Percentiles rank a stretch among this genome's conserved stretches.
phyloP scores from a whole-genome alignment of 2,113 vertebrate species.

The Marmota monax region DNA sequence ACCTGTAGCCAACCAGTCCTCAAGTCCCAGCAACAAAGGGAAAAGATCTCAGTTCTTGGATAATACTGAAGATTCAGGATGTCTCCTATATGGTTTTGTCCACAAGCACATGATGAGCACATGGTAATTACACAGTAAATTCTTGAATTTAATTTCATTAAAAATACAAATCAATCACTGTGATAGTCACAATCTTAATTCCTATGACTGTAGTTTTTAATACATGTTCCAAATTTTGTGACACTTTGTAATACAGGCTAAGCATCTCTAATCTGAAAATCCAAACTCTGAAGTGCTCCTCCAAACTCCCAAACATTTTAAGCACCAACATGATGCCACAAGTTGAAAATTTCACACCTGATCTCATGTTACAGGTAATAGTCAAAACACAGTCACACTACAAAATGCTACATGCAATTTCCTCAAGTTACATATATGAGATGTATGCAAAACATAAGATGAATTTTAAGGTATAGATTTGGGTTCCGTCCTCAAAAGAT shows the following conservation, averaged over 20 bases:
- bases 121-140: neutral
- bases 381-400: neutral
- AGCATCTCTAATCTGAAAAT: neutral
- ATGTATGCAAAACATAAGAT: neutral
- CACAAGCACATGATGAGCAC: no score
- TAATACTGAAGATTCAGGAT: neutral
- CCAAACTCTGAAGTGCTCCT: neutral
- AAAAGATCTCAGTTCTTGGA: neutral
- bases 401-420: neutral
- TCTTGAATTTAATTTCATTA: neutral
- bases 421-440: neutral
- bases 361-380: neutral
- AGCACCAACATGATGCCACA: neutral
- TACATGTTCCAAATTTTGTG: neutral
- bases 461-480: neutral
- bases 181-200: neutral
- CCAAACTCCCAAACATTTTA: neutral
- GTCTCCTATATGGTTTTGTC: neutral
- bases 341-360: neutral
- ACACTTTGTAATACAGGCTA: neutral
- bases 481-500: neutral
- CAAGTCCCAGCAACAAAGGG: neutral
- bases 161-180: neutral
- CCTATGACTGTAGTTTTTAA: neutral
- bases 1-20: neutral